Evolutionary conservation across 2,797 vertebrate species (phyloP), one percentile per base, ranked within the genome.

Genomic region (Esox lucius): DNA sequence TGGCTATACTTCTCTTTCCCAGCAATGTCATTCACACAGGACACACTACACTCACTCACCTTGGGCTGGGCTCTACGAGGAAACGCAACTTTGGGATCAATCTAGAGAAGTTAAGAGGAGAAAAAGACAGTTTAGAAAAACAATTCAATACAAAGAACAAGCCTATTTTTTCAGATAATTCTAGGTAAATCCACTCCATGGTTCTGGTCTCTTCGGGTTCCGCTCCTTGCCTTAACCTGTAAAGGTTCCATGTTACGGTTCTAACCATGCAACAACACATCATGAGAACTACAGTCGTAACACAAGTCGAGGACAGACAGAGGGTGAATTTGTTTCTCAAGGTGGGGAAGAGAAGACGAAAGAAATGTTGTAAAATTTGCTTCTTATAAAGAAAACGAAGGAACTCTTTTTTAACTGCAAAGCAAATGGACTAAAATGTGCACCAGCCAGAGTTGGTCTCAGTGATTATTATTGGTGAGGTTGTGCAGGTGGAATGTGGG

Each of bases 11-110:
- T 53, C 53, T 59, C 19, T 19, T 49, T 51, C 71, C 74, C 75
- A 80, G 83, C 79, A 81, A 72, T 48, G 35, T 13, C 48, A 73
- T 49, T 28, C 51, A 70, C 39, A 61, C 15, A 24, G 15, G 51
- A 53, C 56, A 24, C 56, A 24, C 71, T 48, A 59, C 67, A 66
- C 56, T 35, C 24, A 90, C 96, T 91, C 93, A 99, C 98, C 96
- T 99, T 99, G 81, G 98, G 98, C 91, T 99, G 98, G 88, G 97
- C 98, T 94, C 98, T 89, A 77, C 97, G 96, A 76, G 98, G 98
- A 87, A 99, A 99, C 0, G 98, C 98, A 83, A 99, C 98, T 93
- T 99, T 99, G 31, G 98, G 98, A 79, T 99, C 98, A 78, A 99
- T 99, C 98, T 99, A 88, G 84, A 91, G 70, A 80, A 89, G 78